Evolutionary conservation across 2,888 invertebrate genomes (phyloP), one percentile per base, ranked within the genome.

Genomic region (Ennomos fuscantarius): DNA sequence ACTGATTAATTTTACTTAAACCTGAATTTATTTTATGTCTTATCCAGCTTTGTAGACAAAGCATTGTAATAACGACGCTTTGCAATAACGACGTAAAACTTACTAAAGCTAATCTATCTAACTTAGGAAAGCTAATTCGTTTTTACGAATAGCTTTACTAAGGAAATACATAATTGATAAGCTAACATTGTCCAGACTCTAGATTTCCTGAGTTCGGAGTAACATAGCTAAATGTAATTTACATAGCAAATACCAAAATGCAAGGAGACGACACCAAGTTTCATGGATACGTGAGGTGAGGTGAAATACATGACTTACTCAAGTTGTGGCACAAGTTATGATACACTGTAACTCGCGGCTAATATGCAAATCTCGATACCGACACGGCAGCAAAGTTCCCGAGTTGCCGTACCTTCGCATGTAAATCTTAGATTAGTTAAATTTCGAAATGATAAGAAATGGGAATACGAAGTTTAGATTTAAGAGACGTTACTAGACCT

Each of bases 341-440:
- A 56, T 56, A 56, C 50, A 49, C 37, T 41, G 35, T 45, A 40
- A 45, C 50, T 44, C 55, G 33, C 12, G 34, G 51, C 43, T 49
- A 45, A 58, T 58, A 58, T 58, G 58, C 49, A 58, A 58, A 58
- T 58, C 58, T 45, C 44, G 40, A 53, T 58, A 58, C 47, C 42
- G 33, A 42, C 6, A 24, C 37, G 49, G 48, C 45, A 53, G 45
- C 53, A 45, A 57, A 58, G 58, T 58, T 53, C 41, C 34, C 15
- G 12, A 53, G 44, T 53, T 57, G 39, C 43, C 52, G 15, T 50
- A 39, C 51, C 51, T 57, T 47, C 43, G 10, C 13, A 49, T 40
- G 40, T 57, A 57, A 57, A 57, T 48, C 57, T 57, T 47, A 13
- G 44, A 34, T 46, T 50, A 42, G 50, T 11, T 45, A 41, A 50